Evolutionary conservation across 2,797 vertebrate species (phyloP), one percentile per base, ranked within the genome.

Genomic region (Orientallactaga sibirica): DNA sequence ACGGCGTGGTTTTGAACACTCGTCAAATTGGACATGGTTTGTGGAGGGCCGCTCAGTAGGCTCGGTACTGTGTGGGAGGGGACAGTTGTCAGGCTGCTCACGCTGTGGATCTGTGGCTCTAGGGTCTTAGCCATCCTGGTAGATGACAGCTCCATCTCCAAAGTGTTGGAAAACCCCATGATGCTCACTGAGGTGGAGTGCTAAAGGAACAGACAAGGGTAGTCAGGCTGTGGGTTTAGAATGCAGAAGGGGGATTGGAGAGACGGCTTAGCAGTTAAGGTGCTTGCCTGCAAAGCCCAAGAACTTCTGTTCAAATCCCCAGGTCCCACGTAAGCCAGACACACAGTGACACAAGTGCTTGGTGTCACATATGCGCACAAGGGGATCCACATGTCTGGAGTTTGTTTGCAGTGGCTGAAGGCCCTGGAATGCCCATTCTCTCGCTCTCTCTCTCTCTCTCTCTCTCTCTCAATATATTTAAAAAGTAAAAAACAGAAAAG

Each of bases 111-210:
- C 94, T 98, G 97, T 20, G 97, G 96, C 70, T 98, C 95, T 0
- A 95, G 81, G 0, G 84, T 97, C 90, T 97, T 97, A 1, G 98
- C 81, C n/a, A 97, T 88, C 83, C 94, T 97, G 10, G 97, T 18
- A 18, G 98, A 98, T 48, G 98, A 97, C 37, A 98, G 92, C 37
- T 98, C 98, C 98, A 98, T 98, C 92, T 98, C 98, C 76, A 98
- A 78, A 33, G 96, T 10, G 77, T 96, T 97, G 79, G 98, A 97
- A 95, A 98, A 98, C 79, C 96, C 97, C 97, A 95, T 97, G 76
- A 92, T 82, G 90, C 95, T 98, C 91, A 98, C 96, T 0, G 98
- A 98, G 83, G 98, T 97, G 19, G 98, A 98, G 97, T 93, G 98
- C 99, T 99, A 97, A 73, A 86, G 80, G 94, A 95, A 96, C 75